A percentile compares a stretch with the other conserved stretches of the same genome.
These are phyloP conservation scores for silkworm (Bombyx mori) DNA, from an alignment of 1,140 invertebrate species.

Conservation along the genomic window ASM3026992v2 NC_085116.1:10243501-10244000, in stretches of 20 bases:
- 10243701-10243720: conserved; percentile 45
- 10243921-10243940: too few relatives aligned
- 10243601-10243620: too few relatives aligned
- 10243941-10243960: too few relatives aligned
- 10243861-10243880: background rate
- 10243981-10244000: too few relatives aligned
- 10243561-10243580: too few relatives aligned
- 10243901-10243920: background rate
- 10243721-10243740: conserved; percentile 59
- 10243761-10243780: conserved; percentile 14
- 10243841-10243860: conserved; percentile 4
- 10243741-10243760: conserved; percentile 45
- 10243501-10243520: too few relatives aligned
- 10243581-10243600: too few relatives aligned
- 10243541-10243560: too few relatives aligned
- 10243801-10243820: conserved; percentile 4
- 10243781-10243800: conserved; percentile 11
- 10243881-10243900: conserved; percentile 2
- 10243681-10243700: conserved; percentile 53
- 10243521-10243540: too few relatives aligned
- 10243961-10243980: too few relatives aligned
- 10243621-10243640: too few relatives aligned
- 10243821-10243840: conserved; percentile 18
- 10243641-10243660: background rate
- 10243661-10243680: conserved; percentile 56